Base-by-base conservation (phyloP, 2,797 vertebrate genomes). In the Poeciliopsis turneri region DNA sequence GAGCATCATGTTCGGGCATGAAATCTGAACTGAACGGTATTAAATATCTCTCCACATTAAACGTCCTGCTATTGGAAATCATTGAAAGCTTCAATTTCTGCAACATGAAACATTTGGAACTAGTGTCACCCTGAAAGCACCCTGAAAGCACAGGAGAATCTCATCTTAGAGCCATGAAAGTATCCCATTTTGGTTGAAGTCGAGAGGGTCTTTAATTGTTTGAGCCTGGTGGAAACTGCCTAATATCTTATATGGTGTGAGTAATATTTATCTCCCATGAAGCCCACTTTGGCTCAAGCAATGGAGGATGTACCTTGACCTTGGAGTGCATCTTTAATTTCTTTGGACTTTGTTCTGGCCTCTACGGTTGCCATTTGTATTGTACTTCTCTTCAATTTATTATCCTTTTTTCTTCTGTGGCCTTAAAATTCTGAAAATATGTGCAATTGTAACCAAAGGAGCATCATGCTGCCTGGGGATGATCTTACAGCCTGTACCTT, bases 31-130 rank as follows among this genome's bases (percentile, higher is more conserved):
- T 28, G 25, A 49, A 78, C 70, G 59, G 28, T 33, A 78, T 81
- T 77, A 30, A 55, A 72, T 73, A 78, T 79, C 49, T 83, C 15
- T 78, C 15, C 47, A 64, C 43, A 72, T 68, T 86, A 43, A 74
- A 30, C 25, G 51, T 73, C 46, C 12, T 30, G n/a, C 70, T 76
- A 87, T 68, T 71, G 69, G 51, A 76, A 72, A 82, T 86, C 87
- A 41, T 75, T 82, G 69, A 47, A 39, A 10, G 66, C 73, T 80
- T 46, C 46, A 72, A 45, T 41, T 57, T 46, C 53, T 49, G 82
- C 49, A 75, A 61, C 68, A 53, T 46, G 53, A 86, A 36, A 74
- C 69, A 72, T 12, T 8, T 69, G 41, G 23, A 45, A 69, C 39
- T 30, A 59, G 53, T 20, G 15, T 45, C 55, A 59, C 25, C 25